Evolutionary conservation across 2,888 invertebrate genomes (phyloP).

Genomic region (Euspilapteryx auroguttella): DNA sequence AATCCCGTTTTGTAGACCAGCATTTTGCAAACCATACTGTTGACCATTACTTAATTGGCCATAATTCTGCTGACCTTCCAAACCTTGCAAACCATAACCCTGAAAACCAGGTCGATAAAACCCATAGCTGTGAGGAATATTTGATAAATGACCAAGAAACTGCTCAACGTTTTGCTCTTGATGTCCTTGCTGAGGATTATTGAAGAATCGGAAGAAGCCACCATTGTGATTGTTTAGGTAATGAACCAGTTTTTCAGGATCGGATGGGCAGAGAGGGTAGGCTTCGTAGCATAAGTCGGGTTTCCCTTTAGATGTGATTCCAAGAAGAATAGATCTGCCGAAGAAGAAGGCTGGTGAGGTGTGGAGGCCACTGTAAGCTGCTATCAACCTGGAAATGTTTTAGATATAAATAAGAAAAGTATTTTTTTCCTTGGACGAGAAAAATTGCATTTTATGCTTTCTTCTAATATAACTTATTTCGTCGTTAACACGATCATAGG

Average conservation of each 20-base stretch:
- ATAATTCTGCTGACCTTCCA: constrained; percentile 10
- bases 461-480: too few relatives aligned
- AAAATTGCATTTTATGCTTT: too few relatives aligned
- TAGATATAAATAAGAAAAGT: too few relatives aligned
- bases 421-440: too few relatives aligned
- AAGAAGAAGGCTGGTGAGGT: constrained; percentile 71
- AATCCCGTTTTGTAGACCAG: neutral
- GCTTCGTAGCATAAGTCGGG: constrained; percentile 62
- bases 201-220: constrained; percentile 81
- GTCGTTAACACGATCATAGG: too few relatives aligned
- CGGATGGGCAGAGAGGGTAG: constrained; percentile 74
- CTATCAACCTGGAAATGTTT: constrained; percentile 58
- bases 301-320: constrained; percentile 67
- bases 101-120: neutral
- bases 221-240: constrained; percentile 86
- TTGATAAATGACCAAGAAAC: constrained; percentile 29
- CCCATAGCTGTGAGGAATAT: neutral
- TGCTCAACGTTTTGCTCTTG: constrained; percentile 27
- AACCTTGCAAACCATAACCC: too few relatives aligned
- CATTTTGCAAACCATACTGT: neutral
- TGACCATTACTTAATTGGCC: constrained; percentile 4
- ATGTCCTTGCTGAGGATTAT: constrained; percentile 32
- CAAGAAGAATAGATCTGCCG: constrained; percentile 74
- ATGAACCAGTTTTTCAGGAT: constrained; percentile 70
- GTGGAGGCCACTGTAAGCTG: constrained; percentile 53